Percentiles rank a stretch among this genome's conserved stretches.
phyloP scores from a whole-genome alignment of 64 coral and sea anemone species.

The Porites australiensis region DNA sequence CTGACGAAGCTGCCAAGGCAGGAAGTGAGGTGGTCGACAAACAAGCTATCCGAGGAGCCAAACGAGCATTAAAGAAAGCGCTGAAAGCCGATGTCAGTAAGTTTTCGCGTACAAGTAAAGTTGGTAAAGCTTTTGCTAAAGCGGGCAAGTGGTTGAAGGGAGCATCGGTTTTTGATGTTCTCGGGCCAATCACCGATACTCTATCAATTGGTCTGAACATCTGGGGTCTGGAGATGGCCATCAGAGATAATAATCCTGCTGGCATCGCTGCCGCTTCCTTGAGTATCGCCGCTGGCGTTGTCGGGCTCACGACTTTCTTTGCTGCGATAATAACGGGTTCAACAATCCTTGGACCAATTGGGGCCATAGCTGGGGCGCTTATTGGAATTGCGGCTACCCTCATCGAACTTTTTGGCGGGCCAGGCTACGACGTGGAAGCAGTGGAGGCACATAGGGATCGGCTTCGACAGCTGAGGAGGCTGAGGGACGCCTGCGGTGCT shows the following conservation, averaged over 20 bases:
- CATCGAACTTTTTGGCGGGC: neutral
- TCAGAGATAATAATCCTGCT: constrained; percentile 30
- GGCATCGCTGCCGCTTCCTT: constrained; percentile 19
- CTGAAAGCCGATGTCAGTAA: neutral
- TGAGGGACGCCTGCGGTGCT: neutral
- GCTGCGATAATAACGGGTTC: constrained; percentile 6
- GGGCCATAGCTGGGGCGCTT: neutral
- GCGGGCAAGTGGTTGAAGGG: constrained; percentile 29
- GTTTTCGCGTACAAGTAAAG: constrained; percentile 1
- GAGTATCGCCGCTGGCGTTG: constrained; percentile 18
- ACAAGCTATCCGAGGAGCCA: neutral
- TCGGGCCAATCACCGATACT: constrained; percentile 14
- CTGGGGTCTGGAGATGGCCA: constrained; percentile 23
- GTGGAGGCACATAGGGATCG: constrained; percentile 1
- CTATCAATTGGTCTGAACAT: constrained; percentile 26
- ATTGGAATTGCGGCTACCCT: neutral
- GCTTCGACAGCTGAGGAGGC: neutral
- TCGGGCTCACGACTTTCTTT: neutral
- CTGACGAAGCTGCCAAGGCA: neutral
- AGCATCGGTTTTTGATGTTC: constrained; percentile 18
- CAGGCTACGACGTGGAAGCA: neutral
- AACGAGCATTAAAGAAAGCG: neutral
- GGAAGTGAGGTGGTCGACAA: neutral
- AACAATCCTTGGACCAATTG: neutral
- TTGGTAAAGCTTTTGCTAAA: neutral